phyloP scores from a whole-genome alignment of 2,797 vertebrate species.

The Karalla daura region DNA sequence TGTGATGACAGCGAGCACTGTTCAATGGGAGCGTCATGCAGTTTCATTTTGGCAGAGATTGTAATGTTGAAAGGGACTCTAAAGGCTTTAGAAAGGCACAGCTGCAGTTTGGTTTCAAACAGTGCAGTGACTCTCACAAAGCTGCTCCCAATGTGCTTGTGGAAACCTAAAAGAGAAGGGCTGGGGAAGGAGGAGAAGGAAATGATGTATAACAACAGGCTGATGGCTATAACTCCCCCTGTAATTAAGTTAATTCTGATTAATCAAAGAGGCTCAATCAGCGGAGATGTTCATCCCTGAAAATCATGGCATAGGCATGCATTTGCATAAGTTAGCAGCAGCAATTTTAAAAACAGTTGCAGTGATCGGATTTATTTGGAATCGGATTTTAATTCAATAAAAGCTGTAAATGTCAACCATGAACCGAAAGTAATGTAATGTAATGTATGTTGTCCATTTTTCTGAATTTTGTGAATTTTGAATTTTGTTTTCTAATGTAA shows the following conservation, averaged over 20 bases:
- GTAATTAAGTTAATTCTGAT: slow-evolving; percentile 66
- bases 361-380: slow-evolving; percentile 7
- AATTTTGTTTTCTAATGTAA: not conserved
- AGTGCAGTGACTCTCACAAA: slow-evolving; percentile 23
- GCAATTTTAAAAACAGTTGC: slow-evolving; percentile 21
- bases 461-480: slow-evolving; percentile 6
- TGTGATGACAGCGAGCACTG: not conserved
- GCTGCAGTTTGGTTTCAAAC: slow-evolving; percentile 64
- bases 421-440: slow-evolving; percentile 1
- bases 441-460: slow-evolving; percentile 3
- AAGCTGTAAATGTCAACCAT: slow-evolving; percentile 5
- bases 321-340: slow-evolving; percentile 47
- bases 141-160: not conserved
- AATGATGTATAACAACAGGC: slow-evolving; percentile 56
- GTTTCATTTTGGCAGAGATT: slow-evolving; percentile 32
- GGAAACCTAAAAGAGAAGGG: slow-evolving; percentile 25
- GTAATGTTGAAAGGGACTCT: slow-evolving; percentile 29
- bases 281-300: slow-evolving; percentile 37
- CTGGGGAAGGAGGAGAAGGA: slow-evolving; percentile 19
- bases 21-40: slow-evolving; percentile 11
- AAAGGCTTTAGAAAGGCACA: slow-evolving; percentile 41
- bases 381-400: too few species aligned
- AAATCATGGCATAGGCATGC: slow-evolving; percentile 19
- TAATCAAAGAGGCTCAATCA: slow-evolving; percentile 63
- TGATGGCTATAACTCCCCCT: slow-evolving; percentile 59